Percentiles rank a stretch among this genome's conserved stretches.
Evolutionary conservation across 2,797 vertebrate genomes (phyloP).

Genomic region (Aeoliscus strigatus): DNA sequence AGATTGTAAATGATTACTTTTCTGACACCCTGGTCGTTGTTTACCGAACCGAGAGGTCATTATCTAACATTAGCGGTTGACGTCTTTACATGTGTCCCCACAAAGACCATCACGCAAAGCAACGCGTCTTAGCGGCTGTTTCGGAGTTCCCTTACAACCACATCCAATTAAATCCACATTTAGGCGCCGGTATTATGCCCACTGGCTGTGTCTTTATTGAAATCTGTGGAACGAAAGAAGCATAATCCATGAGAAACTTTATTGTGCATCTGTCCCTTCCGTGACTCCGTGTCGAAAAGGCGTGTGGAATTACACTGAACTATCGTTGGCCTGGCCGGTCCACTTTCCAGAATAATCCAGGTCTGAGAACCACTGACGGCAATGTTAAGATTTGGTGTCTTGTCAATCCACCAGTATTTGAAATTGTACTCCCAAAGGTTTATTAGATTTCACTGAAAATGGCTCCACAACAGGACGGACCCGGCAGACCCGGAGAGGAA

Average conservation of each 20-base stretch:
- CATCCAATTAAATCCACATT: slow-evolving; percentile 47
- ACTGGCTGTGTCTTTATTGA: slow-evolving; percentile 54
- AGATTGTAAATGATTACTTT: too few relatives aligned
- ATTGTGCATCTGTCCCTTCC: slow-evolving; percentile 41
- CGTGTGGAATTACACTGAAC: slow-evolving; percentile 41
- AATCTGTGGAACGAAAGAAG: slow-evolving; percentile 33
- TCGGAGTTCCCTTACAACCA: slow-evolving; percentile 13
- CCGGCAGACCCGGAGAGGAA: slow-evolving; percentile 34
- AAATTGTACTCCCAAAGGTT: slow-evolving; percentile 62
- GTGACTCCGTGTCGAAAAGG: slow-evolving; percentile 43
- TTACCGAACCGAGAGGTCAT: neutral
- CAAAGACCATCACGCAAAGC: too few relatives aligned
- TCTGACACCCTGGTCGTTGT: slow-evolving; percentile 1
- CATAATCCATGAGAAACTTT: slow-evolving; percentile 54
- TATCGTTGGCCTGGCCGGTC: slow-evolving; percentile 46
- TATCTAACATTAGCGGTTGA: neutral
- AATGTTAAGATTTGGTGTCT: slow-evolving; percentile 54
- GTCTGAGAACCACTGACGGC: slow-evolving; percentile 44
- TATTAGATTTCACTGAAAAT: slow-evolving; percentile 50
- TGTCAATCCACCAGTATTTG: slow-evolving; percentile 59
- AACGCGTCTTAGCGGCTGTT: too few relatives aligned
- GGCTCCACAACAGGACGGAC: slow-evolving; percentile 48
- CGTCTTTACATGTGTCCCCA: too few relatives aligned
- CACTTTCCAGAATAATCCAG: slow-evolving; percentile 65
- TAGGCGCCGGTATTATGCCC: slow-evolving; percentile 41